These are phyloP conservation scores for Indicator indicator DNA, from an alignment of 2,113 vertebrate species.

Conservation along the genomic window DNA sequence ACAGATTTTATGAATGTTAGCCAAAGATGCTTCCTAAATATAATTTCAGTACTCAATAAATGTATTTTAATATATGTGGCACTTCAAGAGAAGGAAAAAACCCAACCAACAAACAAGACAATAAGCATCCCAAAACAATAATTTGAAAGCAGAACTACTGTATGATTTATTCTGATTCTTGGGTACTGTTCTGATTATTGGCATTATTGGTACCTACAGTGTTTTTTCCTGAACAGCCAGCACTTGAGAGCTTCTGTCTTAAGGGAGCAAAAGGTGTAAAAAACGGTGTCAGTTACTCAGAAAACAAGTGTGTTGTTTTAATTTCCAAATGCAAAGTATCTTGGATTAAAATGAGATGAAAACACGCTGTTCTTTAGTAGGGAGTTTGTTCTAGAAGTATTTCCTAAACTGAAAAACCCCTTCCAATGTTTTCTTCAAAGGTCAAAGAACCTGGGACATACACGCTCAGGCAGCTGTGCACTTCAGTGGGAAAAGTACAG, in stretches of 20 bases:
- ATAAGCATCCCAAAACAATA: background rate
- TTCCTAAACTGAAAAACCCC: background rate
- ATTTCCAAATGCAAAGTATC: background rate
- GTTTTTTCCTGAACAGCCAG: background rate
- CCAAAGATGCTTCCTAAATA: background rate
- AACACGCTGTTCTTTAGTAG: background rate
- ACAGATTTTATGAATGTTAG: background rate
- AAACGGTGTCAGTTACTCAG: background rate
- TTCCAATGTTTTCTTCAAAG: slow-evolving; percentile 67
- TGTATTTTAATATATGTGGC: background rate
- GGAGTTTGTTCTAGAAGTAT: background rate
- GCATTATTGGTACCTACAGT: background rate
- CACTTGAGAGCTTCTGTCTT: background rate
- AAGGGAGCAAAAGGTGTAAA: background rate
- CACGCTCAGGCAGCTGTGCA: slow-evolving; percentile 89
- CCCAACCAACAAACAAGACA: background rate
- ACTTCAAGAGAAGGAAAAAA: no score
- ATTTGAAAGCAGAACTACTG: background rate
- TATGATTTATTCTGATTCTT: background rate
- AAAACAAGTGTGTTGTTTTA: background rate
- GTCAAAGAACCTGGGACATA: slow-evolving; percentile 91
- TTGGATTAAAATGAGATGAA: background rate
- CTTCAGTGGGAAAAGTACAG: slow-evolving; percentile 86
- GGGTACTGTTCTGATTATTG: background rate
- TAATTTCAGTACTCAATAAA: background rate